Evolutionary conservation across 2,888 invertebrate species (phyloP), one percentile per base, ranked within the genome.

Genomic region (Drosophila picticornis): DNA sequence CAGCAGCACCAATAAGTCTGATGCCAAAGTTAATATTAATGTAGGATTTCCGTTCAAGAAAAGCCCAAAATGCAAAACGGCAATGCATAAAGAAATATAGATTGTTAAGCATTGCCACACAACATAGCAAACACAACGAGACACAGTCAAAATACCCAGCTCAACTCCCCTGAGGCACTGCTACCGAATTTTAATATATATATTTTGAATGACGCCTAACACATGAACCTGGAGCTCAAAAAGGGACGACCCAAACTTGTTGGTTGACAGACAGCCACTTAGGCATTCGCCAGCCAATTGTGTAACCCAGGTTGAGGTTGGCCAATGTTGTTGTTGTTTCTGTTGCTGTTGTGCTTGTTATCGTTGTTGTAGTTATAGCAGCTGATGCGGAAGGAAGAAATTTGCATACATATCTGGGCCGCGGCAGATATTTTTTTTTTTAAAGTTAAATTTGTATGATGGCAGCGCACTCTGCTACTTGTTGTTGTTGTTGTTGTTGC

Each of bases 281-380:
- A 83, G 88, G 88, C 83, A 87, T 84, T 81, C 81, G 88, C 61
- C 84, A 84, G 84, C 81, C 85, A 85, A 84, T 84, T 84, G 87
- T 84, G 84, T 75, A 78, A 70, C 84, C 81, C 64, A 83, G 74
- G 46, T 64, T 63, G 56, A 34, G 57, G 38, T 59, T 40, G 46
- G n/a, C 58, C 50, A 43, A 50, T 52, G 32, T 58, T 53, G 51
- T 50, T 67, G 51, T 46, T 64, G 22, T 64, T 56, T 40, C 34
- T 64, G 46, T 46, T 65, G 25, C 27, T 68, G 56, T 31, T 60
- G 61, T 13, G 31, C 22, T 46, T 46, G 22, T 4, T 46, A 25
- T 25, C 55, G 61, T n/a, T 74, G 57, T 46, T 59, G 55, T 25
- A 64, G 61, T n/a, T 74, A 40, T 46, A 51, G 50, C 16, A 64